phyloP scores from a whole-genome alignment of 2,113 vertebrate genomes.

The Barbus barbus region DNA sequence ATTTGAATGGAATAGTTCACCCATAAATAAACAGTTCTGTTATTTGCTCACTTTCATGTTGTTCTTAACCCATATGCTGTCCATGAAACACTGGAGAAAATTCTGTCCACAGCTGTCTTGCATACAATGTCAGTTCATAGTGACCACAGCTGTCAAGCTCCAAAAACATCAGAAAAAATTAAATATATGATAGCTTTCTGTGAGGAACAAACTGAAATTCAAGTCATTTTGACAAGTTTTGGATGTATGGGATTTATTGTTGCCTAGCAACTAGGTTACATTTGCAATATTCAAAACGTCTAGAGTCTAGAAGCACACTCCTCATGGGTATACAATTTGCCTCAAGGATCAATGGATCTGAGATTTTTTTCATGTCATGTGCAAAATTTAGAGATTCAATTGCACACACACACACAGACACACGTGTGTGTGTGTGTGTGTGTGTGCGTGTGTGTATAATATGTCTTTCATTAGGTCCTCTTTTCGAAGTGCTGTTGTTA shows the following conservation, averaged over 20 bases:
- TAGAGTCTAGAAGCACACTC: background rate
- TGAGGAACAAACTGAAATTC: background rate
- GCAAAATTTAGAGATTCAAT: background rate
- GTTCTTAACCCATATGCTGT: background rate
- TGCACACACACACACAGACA: no score
- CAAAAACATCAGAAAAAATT: background rate
- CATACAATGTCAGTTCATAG: background rate
- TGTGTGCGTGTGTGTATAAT: no score
- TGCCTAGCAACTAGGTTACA: constrained; percentile 27
- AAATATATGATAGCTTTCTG: background rate
- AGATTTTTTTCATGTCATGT: background rate
- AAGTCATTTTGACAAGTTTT: background rate
- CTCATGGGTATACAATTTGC: background rate
- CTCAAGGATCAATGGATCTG: background rate
- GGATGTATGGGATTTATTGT: constrained; percentile 17
- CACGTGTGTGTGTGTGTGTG: no score
- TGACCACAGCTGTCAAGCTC: background rate
- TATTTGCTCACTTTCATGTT: background rate
- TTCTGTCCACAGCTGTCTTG: background rate
- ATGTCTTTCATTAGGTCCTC: no score
- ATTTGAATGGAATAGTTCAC: background rate
- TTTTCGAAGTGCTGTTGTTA: no score
- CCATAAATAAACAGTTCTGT: background rate
- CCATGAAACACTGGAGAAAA: background rate
- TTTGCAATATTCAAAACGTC: constrained; percentile 11